Conservation (phyloP, 2,113 vertebrate species). For the Cranoglanis bouderius region DNA sequence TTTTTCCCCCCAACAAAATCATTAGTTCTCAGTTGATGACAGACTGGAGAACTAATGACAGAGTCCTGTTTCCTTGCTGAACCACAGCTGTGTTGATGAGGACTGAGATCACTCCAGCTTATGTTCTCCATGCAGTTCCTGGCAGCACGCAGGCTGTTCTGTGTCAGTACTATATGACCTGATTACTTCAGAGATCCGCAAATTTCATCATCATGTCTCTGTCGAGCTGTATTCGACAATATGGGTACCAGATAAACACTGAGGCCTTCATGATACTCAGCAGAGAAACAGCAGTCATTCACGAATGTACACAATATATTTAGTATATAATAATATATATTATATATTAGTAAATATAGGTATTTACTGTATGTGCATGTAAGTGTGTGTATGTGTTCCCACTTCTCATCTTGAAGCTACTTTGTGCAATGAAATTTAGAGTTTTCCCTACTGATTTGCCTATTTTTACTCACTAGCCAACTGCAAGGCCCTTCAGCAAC, state of each 20-base stretch:
- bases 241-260: constrained; percentile 5
- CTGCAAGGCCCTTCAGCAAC: background rate
- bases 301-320: background rate
- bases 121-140: background rate
- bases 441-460: background rate
- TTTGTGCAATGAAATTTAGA: background rate
- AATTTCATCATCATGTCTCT: constrained; percentile 17
- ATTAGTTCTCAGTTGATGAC: background rate
- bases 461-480: background rate
- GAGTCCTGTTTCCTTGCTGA: constrained; percentile 1
- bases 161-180: background rate
- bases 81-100: constrained; percentile 28
- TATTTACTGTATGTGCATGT: background rate
- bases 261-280: background rate
- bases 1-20: background rate
- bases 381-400: background rate
- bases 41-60: background rate
- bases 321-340: background rate
- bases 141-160: background rate
- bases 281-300: background rate
- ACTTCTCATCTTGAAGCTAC: background rate
- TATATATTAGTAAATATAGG: too few species aligned
- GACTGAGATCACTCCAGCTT: constrained; percentile 17
- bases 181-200: background rate
- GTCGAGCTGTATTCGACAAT: background rate